Percentiles rank a stretch among this genome's conserved stretches.
Evolutionary conservation across 2,113 vertebrate genomes (phyloP).

Genomic region (Oriolus oriolus): DNA sequence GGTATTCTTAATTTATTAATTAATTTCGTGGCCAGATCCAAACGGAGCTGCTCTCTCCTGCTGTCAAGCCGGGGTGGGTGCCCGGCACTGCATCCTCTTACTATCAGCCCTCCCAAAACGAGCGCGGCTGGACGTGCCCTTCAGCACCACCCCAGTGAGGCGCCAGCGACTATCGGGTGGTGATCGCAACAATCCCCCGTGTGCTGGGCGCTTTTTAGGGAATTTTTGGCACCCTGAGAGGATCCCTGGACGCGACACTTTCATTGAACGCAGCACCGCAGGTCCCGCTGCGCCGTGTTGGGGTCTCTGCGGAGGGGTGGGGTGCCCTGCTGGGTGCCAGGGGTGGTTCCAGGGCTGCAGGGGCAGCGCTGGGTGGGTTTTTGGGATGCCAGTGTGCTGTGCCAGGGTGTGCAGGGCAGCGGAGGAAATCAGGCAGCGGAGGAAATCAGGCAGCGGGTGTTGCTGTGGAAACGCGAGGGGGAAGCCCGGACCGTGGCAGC

Average conservation of each 20-base stretch:
- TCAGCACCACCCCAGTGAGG: background rate
- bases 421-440: slow-evolving; percentile 73
- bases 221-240: background rate
- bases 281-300: fast-evolving
- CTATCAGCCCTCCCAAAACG: background rate
- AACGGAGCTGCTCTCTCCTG: background rate
- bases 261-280: fast-evolving
- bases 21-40: background rate
- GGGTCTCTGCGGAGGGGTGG: fast-evolving
- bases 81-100: background rate
- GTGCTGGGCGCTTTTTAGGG: background rate
- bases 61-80: fast-evolving
- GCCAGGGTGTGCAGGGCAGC: slow-evolving; percentile 50
- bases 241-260: fast-evolving
- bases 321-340: background rate
- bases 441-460: slow-evolving; percentile 77
- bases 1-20: background rate
- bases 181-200: fast-evolving
- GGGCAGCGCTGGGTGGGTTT: background rate
- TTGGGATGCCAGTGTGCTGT: background rate
- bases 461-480: slow-evolving; percentile 74
- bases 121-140: background rate
- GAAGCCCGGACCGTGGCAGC: slow-evolving; percentile 53
- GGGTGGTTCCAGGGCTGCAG: too few species aligned
- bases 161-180: background rate